phyloP scores from a whole-genome alignment of 2,797 vertebrate species.

The Danio albolineatus region DNA sequence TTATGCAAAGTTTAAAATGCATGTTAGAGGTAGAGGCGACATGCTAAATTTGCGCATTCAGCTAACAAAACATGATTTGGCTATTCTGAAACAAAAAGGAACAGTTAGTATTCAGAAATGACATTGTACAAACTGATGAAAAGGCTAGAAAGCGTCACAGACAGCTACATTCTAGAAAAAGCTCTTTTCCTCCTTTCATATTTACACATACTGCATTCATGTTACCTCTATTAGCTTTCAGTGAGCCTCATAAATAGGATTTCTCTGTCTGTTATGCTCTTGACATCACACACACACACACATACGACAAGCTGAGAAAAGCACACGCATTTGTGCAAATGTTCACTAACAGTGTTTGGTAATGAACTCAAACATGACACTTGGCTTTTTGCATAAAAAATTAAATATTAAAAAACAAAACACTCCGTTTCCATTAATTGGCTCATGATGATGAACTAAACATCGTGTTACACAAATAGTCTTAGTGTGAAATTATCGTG shows the following conservation, averaged over 20 bases:
- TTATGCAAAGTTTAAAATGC: slow-evolving; percentile 5
- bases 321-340: slow-evolving; percentile 85
- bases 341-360: slow-evolving; percentile 93
- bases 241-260: slow-evolving; percentile 17
- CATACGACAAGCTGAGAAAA: slow-evolving; percentile 21
- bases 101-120: slow-evolving; percentile 42
- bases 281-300: slow-evolving; percentile 68
- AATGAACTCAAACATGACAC: slow-evolving; percentile 82
- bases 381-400: slow-evolving; percentile 63
- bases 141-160: slow-evolving; percentile 16
- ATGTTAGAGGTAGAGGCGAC: slow-evolving; percentile 84
- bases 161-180: slow-evolving; percentile 37
- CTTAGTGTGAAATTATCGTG: background rate
- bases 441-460: slow-evolving; percentile 2
- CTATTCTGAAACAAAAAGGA: slow-evolving; percentile 50
- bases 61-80: slow-evolving; percentile 65
- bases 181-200: slow-evolving; percentile 26
- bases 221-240: slow-evolving; percentile 13
- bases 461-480: background rate
- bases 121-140: slow-evolving; percentile 18
- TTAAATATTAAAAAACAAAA: slow-evolving; percentile 35
- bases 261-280: slow-evolving; percentile 55
- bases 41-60: slow-evolving; percentile 83
- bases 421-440: background rate
- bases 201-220: slow-evolving; percentile 58